Evolutionary conservation across 2,113 vertebrate genomes (phyloP), one percentile per base, ranked within the genome.

Genomic region (Myotis lucifugus): DNA sequence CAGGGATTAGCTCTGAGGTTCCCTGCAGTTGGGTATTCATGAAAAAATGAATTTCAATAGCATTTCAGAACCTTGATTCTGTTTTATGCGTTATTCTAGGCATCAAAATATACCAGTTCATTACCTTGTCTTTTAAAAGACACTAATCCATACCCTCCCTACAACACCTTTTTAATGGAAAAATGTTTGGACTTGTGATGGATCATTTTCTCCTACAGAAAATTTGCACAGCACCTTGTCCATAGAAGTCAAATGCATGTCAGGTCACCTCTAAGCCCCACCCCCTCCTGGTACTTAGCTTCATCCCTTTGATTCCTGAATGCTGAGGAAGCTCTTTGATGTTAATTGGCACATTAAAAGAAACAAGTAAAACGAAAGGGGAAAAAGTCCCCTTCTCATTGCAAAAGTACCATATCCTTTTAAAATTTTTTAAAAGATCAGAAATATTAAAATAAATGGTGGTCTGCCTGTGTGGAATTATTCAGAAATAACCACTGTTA

Each of bases 71-170:
- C 8, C 37, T 92, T 95, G 13, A 48, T 61, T 93, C 52, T 91
- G 42, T 81, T 94, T 96, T 37, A 93, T 87, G 29, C 12, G 13
- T 8, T 84, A 9, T 92, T 90, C 0, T 27, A 82, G 85, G 73
- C 8, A 11, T 76, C 56, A 52, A 52, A 76, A 50, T 40, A 70
- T 14, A 34, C 66, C 23, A n/a, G 37, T 37, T 59, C 18, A 8
- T 72, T 42, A 21, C 21, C 5, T n/a, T 81, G 13, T 73, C 64
- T 79, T 37, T 82, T 25, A 34, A 74, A 69, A 54, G 59, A 25
- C 70, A 73, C 4, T 5, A 10, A 23, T 42, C 42, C 8, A 4
- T n/a, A 19, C 5, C 18, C 15, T 77, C 3, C 23, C 7, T 0
- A 4, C 67, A 15, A 23, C 32, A 11, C 19, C 5, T 5, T 29